phyloP scores from a whole-genome alignment of 2,888 invertebrate genomes.

The Eupithecia subumbrata region DNA sequence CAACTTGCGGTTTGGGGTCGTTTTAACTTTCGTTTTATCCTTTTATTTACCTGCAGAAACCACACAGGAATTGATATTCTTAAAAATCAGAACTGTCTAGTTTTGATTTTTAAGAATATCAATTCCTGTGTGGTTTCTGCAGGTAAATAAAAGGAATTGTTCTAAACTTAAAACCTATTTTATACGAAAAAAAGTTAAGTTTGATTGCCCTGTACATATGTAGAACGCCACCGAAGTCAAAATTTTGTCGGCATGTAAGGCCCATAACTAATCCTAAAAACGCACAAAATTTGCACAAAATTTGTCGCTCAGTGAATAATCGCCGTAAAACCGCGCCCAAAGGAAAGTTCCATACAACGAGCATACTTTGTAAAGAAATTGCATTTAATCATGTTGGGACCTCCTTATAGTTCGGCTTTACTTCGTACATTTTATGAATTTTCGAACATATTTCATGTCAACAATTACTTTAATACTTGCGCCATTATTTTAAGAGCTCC shows the following conservation, averaged over 20 bases:
- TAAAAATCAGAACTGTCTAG: not conserved
- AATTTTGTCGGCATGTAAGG: too few species aligned
- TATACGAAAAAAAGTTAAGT: not conserved
- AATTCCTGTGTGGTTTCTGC: constrained; percentile 15
- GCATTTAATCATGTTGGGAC: constrained; percentile 79
- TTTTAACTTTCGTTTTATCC: constrained; percentile 51
- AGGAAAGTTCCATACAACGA: constrained; percentile 71
- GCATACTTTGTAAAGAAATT: constrained; percentile 80
- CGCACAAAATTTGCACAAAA: not conserved
- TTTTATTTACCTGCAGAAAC: constrained; percentile 46
- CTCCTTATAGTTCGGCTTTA: constrained; percentile 71
- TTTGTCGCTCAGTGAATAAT: constrained; percentile 10
- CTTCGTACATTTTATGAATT: constrained; percentile 74
- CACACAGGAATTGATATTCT: not conserved
- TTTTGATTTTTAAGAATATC: not conserved
- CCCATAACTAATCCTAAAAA: not conserved
- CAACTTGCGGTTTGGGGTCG: constrained; percentile 49
- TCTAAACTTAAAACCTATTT: not conserved
- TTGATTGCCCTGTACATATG: not conserved
- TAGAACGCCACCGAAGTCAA: too few species aligned
- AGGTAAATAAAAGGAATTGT: constrained; percentile 44
- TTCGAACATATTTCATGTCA: constrained; percentile 70
- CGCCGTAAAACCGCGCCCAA: constrained; percentile 55
- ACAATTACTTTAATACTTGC: constrained; percentile 77
- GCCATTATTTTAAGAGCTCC: constrained; percentile 59